Percentiles rank a stretch among this genome's conserved stretches.
Evolutionary conservation across 2,113 vertebrate genomes (phyloP).

Genomic region (Plotosus lineatus): DNA sequence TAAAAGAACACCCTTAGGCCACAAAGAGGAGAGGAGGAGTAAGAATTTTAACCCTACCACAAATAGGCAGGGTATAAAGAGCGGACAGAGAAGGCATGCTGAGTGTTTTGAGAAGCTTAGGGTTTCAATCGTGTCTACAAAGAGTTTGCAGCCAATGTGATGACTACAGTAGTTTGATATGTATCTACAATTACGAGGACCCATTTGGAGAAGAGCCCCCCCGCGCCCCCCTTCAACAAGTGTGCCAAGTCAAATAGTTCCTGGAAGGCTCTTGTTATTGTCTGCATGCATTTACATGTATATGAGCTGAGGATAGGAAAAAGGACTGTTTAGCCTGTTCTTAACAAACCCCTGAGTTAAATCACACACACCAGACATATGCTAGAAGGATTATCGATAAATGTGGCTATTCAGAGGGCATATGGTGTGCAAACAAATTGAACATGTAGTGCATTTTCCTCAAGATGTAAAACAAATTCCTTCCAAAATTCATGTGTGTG

Average conservation of each 20-base stretch:
- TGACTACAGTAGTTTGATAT: conserved; percentile 77
- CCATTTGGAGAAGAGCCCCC: conserved; percentile 60
- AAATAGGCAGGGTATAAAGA: conserved; percentile 61
- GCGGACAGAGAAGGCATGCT: conserved; percentile 53
- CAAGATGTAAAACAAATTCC: neutral
- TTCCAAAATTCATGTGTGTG: neutral
- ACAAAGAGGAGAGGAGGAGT: conserved; percentile 66
- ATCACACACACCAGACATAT: neutral
- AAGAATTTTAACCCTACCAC: conserved; percentile 74
- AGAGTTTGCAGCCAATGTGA: conserved; percentile 68
- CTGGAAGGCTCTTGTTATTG: conserved; percentile 63
- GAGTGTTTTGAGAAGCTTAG: conserved; percentile 83
- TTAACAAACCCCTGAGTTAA: conserved; percentile 17
- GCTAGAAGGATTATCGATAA: conserved; percentile 1
- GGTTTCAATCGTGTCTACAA: conserved; percentile 61
- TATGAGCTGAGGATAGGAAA: conserved; percentile 9
- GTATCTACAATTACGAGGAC: conserved; percentile 71
- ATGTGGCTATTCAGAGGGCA: neutral
- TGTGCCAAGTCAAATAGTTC: conserved; percentile 71
- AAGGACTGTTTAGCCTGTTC: neutral
- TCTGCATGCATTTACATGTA: conserved; percentile 64
- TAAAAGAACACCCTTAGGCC: conserved; percentile 64
- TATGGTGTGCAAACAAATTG: conserved; percentile 12
- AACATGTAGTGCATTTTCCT: neutral
- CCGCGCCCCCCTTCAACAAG: conserved; percentile 14